Base-by-base conservation (phyloP, 2,888 invertebrate species). In the Diadegma fenestrale region DNA sequence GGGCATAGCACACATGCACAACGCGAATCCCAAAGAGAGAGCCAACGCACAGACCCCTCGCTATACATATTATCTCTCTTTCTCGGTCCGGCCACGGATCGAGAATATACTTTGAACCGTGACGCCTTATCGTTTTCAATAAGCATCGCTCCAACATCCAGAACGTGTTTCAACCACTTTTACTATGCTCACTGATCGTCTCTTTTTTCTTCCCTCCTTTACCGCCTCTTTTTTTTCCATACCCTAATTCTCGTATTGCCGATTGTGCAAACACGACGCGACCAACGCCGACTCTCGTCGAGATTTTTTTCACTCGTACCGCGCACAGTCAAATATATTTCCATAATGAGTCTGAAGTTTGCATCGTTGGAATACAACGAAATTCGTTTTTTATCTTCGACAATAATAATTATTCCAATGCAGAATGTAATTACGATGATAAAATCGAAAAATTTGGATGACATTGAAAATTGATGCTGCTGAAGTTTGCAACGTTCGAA, bases 61-160 rank as follows among this genome's bases (percentile, higher is more conserved):
- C 63, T 85, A 81, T n/a, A n/a, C n/a, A n/a, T n/a, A n/a, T 85
- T 75, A 78, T 72, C 61, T 75, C 75, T 75, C 79, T 71, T 80
- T 85, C 76, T 77, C 77, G 73, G 66, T 77, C 51, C 75, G 54
- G 72, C 63, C 82, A 80, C 82, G 71, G 73, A 73, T 48, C 77
- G 63, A 77, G 72, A 73, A 83, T 69, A 85, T 85, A 85, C 85
- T 80, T 85, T 85, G 82, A 85, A 82, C 85, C 82, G 85, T 85
- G 82, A 85, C 85, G 82, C 76, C 82, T 85, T 85, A 82, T 82
- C 82, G 82, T 85, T 85, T 80, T 85, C 85, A 85, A 85, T 82
- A 82, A 85, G 82, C 80, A 83, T 73, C 68, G 64, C 80, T 68
- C 58, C 43, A 48, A 58, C 79, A 79, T 79, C 37, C 77, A 71